Percentiles rank a stretch among this genome's conserved stretches.
phyloP scores from a whole-genome alignment of 2,113 vertebrate species.

The Diadophis punctatus region DNA sequence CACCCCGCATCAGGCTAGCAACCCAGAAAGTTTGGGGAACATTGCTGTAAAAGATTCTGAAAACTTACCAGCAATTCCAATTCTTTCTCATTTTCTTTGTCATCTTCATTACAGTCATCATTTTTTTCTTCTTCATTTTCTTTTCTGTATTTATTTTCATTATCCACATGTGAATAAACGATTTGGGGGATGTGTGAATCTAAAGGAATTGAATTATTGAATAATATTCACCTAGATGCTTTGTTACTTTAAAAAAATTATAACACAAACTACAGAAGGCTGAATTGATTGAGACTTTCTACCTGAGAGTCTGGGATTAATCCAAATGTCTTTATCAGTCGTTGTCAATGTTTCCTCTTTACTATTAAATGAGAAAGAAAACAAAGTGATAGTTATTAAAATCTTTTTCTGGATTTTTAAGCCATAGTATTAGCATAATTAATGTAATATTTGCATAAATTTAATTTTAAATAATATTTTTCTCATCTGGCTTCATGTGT shows the following conservation, averaged over 20 bases:
- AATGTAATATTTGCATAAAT: conserved; percentile 34
- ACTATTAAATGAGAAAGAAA: conserved; percentile 65
- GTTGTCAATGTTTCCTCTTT: conserved; percentile 69
- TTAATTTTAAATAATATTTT: background rate
- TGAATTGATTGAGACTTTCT: conserved; percentile 45
- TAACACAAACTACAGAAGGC: conserved; percentile 42
- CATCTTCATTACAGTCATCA: conserved; percentile 46
- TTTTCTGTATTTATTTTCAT: conserved; percentile 48
- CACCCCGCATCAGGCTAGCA: background rate
- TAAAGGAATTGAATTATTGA: conserved; percentile 61
- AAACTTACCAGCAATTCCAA: conserved; percentile 73
- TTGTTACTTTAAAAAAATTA: conserved; percentile 44
- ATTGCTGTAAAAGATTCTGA: background rate
- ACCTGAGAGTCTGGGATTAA: conserved; percentile 68
- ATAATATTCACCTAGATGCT: conserved; percentile 35
- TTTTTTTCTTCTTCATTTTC: conserved; percentile 62
- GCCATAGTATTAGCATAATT: conserved; percentile 2
- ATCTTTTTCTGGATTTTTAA: conserved; percentile 23
- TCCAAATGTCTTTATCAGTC: conserved; percentile 54
- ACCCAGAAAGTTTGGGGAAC: background rate
- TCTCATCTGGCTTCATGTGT: background rate
- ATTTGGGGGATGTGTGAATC: conserved; percentile 67
- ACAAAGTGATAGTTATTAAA: conserved; percentile 43
- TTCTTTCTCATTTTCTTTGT: conserved; percentile 70
- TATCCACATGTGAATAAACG: conserved; percentile 65